Conservation (phyloP, 2,113 vertebrate species). For the Bagarius yarrelli region DNA sequence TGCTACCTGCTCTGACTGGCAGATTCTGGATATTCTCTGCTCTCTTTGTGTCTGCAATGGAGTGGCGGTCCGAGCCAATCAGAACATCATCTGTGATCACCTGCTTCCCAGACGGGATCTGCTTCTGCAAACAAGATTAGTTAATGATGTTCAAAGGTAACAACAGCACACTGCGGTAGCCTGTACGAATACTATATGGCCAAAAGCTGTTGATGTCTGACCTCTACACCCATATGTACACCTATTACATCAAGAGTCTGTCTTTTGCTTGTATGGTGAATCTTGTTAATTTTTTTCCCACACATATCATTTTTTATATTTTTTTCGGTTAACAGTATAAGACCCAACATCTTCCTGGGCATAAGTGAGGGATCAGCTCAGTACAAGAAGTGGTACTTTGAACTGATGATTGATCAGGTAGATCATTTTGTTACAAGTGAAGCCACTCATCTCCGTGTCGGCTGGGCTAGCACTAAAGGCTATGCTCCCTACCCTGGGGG, state of each 20-base stretch:
- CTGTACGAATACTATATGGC: neutral
- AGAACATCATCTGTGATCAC: slow-evolving; percentile 95
- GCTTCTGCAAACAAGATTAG: slow-evolving; percentile 88
- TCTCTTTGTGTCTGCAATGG: slow-evolving; percentile 96
- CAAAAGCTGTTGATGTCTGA: neutral
- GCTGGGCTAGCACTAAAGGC: slow-evolving; percentile 92
- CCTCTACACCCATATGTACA: neutral
- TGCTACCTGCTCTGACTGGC: slow-evolving; percentile 12
- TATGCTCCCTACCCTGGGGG: slow-evolving; percentile 96
- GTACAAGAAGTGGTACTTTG: slow-evolving; percentile 97
- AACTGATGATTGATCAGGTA: slow-evolving; percentile 94
- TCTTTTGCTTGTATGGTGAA: neutral
- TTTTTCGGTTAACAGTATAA: slow-evolving; percentile 75
- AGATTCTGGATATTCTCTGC: slow-evolving; percentile 93
- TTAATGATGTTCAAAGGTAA: slow-evolving; percentile 96
- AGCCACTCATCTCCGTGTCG: slow-evolving; percentile 88
- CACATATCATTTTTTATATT: neutral
- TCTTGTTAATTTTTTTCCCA: neutral
- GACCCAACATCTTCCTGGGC: slow-evolving; percentile 94
- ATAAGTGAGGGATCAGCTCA: slow-evolving; percentile 92
- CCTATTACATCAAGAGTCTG: neutral
- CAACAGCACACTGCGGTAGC: neutral
- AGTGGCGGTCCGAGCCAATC: slow-evolving; percentile 94
- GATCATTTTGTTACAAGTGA: slow-evolving; percentile 91
- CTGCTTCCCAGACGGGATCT: slow-evolving; percentile 90